Evolutionary conservation across 2,113 vertebrate species (phyloP).

Genomic region (Pluvialis apricaria): DNA sequence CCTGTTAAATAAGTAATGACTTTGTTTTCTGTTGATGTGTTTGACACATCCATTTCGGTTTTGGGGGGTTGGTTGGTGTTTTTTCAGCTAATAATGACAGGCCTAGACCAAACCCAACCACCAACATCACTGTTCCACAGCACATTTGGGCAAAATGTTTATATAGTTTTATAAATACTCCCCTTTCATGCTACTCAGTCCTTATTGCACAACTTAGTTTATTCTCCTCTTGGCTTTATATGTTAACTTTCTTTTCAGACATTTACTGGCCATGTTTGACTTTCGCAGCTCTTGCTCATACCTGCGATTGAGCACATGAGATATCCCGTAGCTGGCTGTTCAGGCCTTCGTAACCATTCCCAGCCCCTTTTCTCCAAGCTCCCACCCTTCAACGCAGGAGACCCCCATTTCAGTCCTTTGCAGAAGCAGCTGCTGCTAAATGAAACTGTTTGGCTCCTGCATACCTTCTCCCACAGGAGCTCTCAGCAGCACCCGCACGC

Average conservation of each 20-base stretch:
- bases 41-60: not conserved
- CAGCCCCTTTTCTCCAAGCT: not conserved
- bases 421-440: not conserved
- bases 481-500: not conserved
- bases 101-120: not conserved
- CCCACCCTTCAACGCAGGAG: not conserved
- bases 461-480: not conserved
- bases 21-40: not conserved
- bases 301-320: no score
- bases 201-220: not conserved
- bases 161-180: not conserved
- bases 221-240: not conserved
- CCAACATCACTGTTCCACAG: not conserved
- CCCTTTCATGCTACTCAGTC: not conserved
- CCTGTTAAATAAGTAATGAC: not conserved
- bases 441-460: not conserved
- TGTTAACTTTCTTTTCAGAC: not conserved
- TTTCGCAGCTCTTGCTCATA: not conserved
- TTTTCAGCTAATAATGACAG: not conserved
- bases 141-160: no score
- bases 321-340: no score
- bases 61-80: rapidly evolving
- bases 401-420: not conserved
- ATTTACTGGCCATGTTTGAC: not conserved
- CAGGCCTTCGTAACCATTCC: no score